Conservation (phyloP, 2,888 invertebrate genomes). For the Drosophila planitibia region DNA sequence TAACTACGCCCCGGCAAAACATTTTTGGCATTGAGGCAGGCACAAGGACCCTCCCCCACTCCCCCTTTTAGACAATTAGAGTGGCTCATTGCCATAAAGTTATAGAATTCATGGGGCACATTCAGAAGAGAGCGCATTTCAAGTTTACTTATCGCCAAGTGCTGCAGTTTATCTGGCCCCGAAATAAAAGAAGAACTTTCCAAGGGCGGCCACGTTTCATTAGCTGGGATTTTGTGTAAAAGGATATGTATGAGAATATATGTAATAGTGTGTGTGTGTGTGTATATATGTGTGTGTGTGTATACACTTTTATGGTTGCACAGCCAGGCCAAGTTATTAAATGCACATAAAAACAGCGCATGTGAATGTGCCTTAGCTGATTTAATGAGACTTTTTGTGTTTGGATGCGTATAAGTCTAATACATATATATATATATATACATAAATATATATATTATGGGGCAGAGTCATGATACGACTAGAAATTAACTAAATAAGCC, state of each 20-base stretch:
- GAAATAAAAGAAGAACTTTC: slow-evolving; percentile 30
- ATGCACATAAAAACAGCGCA: slow-evolving; percentile 43
- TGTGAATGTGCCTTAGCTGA: slow-evolving; percentile 1
- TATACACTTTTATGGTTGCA: slow-evolving; percentile 44
- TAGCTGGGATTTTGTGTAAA: slow-evolving; percentile 47
- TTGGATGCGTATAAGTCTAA: neutral
- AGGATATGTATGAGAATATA: slow-evolving; percentile 26
- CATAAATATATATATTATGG: neutral
- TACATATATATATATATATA: neutral
- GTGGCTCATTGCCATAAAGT: slow-evolving; percentile 76
- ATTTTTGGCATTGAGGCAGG: slow-evolving; percentile 61
- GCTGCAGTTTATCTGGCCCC: slow-evolving; percentile 60
- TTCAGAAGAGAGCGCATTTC: slow-evolving; percentile 60
- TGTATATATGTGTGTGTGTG: neutral
- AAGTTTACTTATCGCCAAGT: slow-evolving; percentile 72
- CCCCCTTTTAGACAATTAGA: slow-evolving; percentile 66
- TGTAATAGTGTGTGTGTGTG: neutral
- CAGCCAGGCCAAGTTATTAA: slow-evolving; percentile 36
- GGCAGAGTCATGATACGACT: neutral
- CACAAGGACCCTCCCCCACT: neutral
- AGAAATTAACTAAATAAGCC: neutral
- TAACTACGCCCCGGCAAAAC: slow-evolving; percentile 64
- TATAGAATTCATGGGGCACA: slow-evolving; percentile 78
- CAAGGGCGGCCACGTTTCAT: slow-evolving; percentile 62
- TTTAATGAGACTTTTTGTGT: slow-evolving; percentile 2